Base-by-base conservation (phyloP, 1,140 invertebrate species). In the Drosophila serrata region DNA sequence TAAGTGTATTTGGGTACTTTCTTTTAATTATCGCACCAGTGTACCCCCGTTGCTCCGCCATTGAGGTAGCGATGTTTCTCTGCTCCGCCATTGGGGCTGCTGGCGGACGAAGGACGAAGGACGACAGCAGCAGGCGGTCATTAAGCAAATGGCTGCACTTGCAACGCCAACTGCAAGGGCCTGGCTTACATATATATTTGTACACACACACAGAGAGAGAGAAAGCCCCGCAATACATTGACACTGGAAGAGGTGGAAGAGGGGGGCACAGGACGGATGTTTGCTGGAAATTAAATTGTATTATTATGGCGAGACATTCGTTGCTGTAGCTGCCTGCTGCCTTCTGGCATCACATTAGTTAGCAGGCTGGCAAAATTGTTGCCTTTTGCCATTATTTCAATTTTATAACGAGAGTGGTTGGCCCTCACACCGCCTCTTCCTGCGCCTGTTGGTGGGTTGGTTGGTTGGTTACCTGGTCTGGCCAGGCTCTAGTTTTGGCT, bases 211-310 rank as follows among this genome's bases (percentile, higher is more conserved):
- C 48, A 49, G 61, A 65, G 59, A 49, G 61, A 65, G 59, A 58
- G 53, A 59, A 48, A 56, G 65, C 37, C 46, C 43, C 24, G 31
- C 43, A 74, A 76, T 76, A 81, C 82, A 87, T 87, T 82, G 82
- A 79, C 82, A 87, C 61, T 69, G 78, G 27, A 39, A 6, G n/a
- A 19, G 17, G n/a, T 15, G 0, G 35, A 19, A 29, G 63, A 13
- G 19, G 22, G 49, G 24, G 29, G 46, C 29, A 31, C 46, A 65
- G 60, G 61, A 84, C 84, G 84, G 81, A 88, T 90, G 84, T 88
- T 90, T 90, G 81, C 85, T 90, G 84, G 85, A 90, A 90, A 90
- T 90, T 90, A 90, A 90, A 90, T 90, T 90, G 85, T 85, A 90
- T 90, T 90, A 85, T 90, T 90, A 90, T 90, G 81, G 85, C 85